phyloP scores from a whole-genome alignment of 2,888 invertebrate species.

The Lithophane semibrunnea region DNA sequence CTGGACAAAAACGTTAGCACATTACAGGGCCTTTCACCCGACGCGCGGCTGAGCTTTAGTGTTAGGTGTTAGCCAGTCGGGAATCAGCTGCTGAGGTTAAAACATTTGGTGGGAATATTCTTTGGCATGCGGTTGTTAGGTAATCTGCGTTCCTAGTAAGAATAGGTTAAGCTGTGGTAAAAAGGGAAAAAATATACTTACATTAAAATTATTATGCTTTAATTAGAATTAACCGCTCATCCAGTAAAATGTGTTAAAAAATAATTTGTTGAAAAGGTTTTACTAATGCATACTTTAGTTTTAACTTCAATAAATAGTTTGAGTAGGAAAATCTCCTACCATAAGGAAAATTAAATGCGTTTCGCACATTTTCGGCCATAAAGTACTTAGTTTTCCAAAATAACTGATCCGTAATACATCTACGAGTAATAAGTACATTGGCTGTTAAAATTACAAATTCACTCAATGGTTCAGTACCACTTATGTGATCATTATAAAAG shows the following conservation, averaged over 20 bases:
- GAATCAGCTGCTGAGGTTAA: slow-evolving; percentile 16
- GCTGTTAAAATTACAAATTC: neutral
- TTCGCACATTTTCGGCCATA: neutral
- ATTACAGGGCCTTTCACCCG: slow-evolving; percentile 36
- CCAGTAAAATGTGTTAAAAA: neutral
- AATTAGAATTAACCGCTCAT: neutral
- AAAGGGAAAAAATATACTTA: neutral
- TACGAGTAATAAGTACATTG: no score
- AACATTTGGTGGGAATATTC: neutral
- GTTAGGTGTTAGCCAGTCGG: slow-evolving; percentile 10
- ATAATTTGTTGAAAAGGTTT: neutral
- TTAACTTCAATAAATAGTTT: no score
- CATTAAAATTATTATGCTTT: neutral
- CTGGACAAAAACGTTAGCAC: slow-evolving; percentile 61
- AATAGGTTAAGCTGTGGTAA: neutral
- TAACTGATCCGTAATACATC: neutral
- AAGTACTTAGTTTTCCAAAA: neutral
- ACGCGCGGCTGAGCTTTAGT: slow-evolving; percentile 20
- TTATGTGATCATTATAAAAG: neutral
- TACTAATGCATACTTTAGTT: no score
- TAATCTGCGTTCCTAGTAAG: neutral
- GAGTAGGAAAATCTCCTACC: no score
- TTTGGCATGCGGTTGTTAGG: neutral
- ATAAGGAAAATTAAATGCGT: no score
- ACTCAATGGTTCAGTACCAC: neutral